A percentile compares a stretch with the other conserved stretches of the same genome.
Evolutionary conservation across 2,113 vertebrate genomes (phyloP).

Genomic region (Columba livia): DNA sequence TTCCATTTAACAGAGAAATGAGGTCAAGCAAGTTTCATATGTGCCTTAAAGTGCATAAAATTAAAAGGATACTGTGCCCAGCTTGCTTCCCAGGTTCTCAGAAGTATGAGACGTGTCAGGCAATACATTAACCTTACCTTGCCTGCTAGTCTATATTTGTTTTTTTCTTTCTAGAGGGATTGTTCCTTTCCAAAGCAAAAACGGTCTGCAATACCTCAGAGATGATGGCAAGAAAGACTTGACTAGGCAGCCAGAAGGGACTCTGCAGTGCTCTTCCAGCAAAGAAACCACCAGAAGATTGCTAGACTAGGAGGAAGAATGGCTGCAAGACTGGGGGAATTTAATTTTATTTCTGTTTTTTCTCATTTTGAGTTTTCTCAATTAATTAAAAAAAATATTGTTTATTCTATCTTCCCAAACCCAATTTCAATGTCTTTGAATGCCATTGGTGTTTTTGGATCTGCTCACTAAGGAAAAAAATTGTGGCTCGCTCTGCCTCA

Average conservation of each 20-base stretch:
- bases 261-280: background rate
- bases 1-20: background rate
- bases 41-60: background rate
- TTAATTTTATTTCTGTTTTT: background rate
- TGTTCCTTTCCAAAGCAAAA: background rate
- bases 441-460: background rate
- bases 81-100: background rate
- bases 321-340: background rate
- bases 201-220: background rate
- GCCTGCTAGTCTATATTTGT: background rate
- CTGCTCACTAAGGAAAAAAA: background rate
- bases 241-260: background rate
- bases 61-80: background rate
- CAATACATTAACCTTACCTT: background rate
- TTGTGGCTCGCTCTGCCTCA: background rate
- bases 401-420: background rate
- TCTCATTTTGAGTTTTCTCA: background rate
- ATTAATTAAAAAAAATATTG: background rate
- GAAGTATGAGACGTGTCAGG: background rate
- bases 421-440: background rate
- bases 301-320: background rate
- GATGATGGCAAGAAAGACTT: background rate
- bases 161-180: background rate
- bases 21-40: background rate
- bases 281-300: background rate